Evolutionary conservation across 1,140 invertebrate species (phyloP).

Genomic region (Leguminivora glycinivorella): DNA sequence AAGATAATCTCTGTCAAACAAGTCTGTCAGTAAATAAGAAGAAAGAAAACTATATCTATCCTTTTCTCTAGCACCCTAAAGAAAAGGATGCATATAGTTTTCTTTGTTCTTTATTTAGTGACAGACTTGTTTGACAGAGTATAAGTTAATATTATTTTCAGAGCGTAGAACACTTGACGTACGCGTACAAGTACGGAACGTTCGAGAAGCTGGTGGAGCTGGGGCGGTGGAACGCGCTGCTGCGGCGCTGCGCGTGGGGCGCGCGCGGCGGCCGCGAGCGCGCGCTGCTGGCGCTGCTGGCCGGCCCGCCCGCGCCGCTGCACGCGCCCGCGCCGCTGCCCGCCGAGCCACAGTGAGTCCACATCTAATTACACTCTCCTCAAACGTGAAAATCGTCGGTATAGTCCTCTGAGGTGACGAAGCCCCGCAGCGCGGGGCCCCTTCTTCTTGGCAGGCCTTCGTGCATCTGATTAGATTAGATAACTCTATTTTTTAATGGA

Average conservation of each 20-base stretch:
- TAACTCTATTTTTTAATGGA: no score
- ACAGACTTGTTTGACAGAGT: not conserved
- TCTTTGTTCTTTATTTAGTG: no score
- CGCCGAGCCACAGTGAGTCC: constrained; percentile 74
- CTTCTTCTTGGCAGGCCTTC: no score
- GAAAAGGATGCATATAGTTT: no score
- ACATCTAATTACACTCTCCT: constrained; percentile 49
- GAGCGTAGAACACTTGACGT: constrained; percentile 94
- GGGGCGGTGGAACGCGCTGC: constrained; percentile 88
- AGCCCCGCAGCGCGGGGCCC: no score
- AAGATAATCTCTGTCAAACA: no score
- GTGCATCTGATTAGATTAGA: no score
- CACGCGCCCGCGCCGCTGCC: constrained; percentile 60
- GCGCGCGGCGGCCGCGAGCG: constrained; percentile 88
- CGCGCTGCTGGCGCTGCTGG: constrained; percentile 87
- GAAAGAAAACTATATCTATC: no score
- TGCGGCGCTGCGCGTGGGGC: constrained; percentile 92
- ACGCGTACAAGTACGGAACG: constrained; percentile 95
- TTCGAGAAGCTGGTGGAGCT: constrained; percentile 96
- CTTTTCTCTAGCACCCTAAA: no score
- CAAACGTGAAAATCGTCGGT: no score
- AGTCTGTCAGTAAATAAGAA: no score
- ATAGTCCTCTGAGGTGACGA: no score
- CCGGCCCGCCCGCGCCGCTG: constrained; percentile 60
- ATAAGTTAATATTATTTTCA: constrained; percentile 68